Conservation (phyloP, 2,113 vertebrate species). For the Percopsis transmontana region DNA sequence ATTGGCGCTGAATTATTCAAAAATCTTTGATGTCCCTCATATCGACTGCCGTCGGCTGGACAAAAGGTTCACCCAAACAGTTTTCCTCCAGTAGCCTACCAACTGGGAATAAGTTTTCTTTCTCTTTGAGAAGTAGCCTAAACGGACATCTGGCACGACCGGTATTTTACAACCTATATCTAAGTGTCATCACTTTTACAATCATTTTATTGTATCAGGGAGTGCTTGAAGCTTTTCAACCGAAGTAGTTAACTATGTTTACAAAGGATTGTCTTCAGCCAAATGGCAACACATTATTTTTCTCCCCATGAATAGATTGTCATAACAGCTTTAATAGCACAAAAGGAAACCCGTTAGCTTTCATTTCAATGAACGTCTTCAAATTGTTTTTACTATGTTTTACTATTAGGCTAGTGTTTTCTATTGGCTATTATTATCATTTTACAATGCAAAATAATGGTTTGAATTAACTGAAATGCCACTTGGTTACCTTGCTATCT, state of each 20-base stretch:
- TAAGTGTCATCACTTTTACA: conserved; percentile 5
- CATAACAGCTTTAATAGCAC: no score
- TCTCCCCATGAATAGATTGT: neutral
- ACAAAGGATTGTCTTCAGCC: no score
- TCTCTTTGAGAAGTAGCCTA: conserved; percentile 16
- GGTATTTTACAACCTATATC: conserved; percentile 18
- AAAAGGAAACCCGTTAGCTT: no score
- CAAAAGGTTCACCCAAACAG: conserved; percentile 1
- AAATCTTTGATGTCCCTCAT: no score
- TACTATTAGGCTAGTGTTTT: neutral
- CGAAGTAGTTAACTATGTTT: conserved; percentile 7
- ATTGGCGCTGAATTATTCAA: no score
- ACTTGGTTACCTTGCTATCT: conserved; percentile 6
- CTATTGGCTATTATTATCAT: neutral
- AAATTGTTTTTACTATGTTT: no score
- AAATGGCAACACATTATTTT: neutral
- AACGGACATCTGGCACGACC: conserved; percentile 27
- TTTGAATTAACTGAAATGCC: neutral
- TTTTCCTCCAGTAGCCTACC: conserved; percentile 4
- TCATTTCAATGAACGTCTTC: no score
- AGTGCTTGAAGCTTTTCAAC: no score
- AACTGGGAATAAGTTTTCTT: conserved; percentile 28
- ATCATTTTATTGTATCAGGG: conserved; percentile 17
- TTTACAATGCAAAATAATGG: neutral
- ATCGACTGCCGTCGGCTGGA: neutral